Evolutionary conservation across 2,797 vertebrate species (phyloP).

Genomic region (Sebastes glaucus): DNA sequence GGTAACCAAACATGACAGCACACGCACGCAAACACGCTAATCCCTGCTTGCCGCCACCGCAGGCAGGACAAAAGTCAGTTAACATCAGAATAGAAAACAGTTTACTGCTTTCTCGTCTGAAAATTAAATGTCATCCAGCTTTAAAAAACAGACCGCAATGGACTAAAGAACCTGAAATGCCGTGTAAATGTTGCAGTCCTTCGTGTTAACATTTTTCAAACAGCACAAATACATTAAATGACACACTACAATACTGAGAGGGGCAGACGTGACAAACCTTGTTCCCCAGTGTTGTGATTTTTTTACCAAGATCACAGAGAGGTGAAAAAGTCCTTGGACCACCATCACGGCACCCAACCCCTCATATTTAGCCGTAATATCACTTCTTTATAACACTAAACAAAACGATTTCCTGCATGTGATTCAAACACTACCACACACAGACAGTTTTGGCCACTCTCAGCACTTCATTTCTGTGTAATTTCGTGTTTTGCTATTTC

Average conservation of each 20-base stretch:
- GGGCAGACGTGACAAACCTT: slow-evolving; percentile 54
- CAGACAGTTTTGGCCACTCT: slow-evolving; percentile 42
- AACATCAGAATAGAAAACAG: slow-evolving; percentile 51
- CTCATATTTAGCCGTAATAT: not conserved
- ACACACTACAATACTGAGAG: slow-evolving; percentile 78
- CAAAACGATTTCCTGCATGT: not conserved
- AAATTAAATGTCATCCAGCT: slow-evolving; percentile 42
- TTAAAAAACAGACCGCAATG: slow-evolving; percentile 44
- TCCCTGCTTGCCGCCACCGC: slow-evolving; percentile 54
- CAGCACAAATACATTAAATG: slow-evolving; percentile 81
- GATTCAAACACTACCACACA: slow-evolving; percentile 25
- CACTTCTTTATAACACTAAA: slow-evolving; percentile 4
- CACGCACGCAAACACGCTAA: slow-evolving; percentile 65
- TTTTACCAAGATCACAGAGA: slow-evolving; percentile 71
- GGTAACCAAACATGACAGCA: slow-evolving; percentile 76
- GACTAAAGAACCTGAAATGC: slow-evolving; percentile 77
- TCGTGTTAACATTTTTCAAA: slow-evolving; percentile 80
- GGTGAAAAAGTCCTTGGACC: slow-evolving; percentile 69
- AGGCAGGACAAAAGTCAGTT: slow-evolving; percentile 44
- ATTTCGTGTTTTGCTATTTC: not conserved
- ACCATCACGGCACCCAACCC: slow-evolving; percentile 8
- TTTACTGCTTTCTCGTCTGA: slow-evolving; percentile 42
- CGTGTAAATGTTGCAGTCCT: slow-evolving; percentile 82
- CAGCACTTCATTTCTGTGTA: slow-evolving; percentile 44
- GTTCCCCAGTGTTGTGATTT: slow-evolving; percentile 71